phyloP scores from a whole-genome alignment of 2,113 vertebrate species.

The Ariopsis seemanni region DNA sequence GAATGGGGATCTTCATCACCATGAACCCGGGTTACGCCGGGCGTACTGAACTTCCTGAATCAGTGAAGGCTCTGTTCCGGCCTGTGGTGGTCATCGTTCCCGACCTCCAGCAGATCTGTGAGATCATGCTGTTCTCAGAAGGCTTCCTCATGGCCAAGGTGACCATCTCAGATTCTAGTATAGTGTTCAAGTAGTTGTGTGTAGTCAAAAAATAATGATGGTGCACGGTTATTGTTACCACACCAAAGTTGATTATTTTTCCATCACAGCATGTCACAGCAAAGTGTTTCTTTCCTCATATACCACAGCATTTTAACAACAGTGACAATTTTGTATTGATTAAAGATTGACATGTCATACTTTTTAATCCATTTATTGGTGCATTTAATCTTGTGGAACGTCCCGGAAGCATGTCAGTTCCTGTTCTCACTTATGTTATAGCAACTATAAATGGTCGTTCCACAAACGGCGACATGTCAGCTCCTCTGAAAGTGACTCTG shows the following conservation, averaged over 20 bases:
- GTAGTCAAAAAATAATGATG: no score
- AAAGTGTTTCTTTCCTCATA: background rate
- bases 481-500: background rate
- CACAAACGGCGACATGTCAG: no score
- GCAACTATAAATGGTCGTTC: background rate
- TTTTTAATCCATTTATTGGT: background rate
- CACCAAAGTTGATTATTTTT: background rate
- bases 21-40: constrained; percentile 98
- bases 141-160: constrained; percentile 94
- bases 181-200: background rate
- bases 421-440: background rate
- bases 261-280: background rate
- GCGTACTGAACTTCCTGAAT: constrained; percentile 93
- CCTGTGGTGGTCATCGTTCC: constrained; percentile 95
- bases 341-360: background rate
- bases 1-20: constrained; percentile 96
- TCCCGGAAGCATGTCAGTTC: background rate
- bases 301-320: background rate
- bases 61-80: constrained; percentile 93
- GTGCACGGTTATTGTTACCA: background rate
- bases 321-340: background rate
- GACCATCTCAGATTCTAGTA: constrained; percentile 28
- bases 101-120: constrained; percentile 95
- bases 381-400: background rate
- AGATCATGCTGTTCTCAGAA: constrained; percentile 98